Conservation (phyloP, 2,113 vertebrate genomes). For the Bucco capensis region DNA sequence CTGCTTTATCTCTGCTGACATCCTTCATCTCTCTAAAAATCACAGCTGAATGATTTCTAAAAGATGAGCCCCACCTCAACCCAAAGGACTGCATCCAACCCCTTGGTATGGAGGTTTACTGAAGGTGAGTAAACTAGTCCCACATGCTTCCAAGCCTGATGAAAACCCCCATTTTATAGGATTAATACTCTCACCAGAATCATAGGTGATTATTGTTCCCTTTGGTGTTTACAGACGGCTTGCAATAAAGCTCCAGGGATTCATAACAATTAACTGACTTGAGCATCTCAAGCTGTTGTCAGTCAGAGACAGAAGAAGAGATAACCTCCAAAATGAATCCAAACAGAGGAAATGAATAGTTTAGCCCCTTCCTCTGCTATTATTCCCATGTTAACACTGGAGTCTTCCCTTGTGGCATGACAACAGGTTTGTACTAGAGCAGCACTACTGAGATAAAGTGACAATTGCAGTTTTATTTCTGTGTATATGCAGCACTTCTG, state of each 20-base stretch:
- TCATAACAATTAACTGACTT: background rate
- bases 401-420: background rate
- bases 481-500: rapidly evolving
- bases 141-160: background rate
- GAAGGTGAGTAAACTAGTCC: background rate
- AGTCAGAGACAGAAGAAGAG: background rate
- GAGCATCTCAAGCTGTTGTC: background rate
- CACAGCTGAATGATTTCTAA: background rate
- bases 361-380: background rate
- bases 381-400: background rate
- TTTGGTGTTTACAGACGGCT: background rate
- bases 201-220: slow-evolving; percentile 17
- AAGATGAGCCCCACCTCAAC: background rate
- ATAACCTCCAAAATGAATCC: background rate
- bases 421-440: background rate
- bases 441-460: background rate
- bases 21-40: background rate
- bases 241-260: background rate
- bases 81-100: background rate
- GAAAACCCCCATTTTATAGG: background rate
- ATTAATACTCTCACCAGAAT: background rate
- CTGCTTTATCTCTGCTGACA: rapidly evolving
- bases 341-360: background rate
- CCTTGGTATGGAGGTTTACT: rapidly evolving
- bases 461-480: background rate